Conservation (phyloP, 2,797 vertebrate genomes). For the Sebastiscus tertius region DNA sequence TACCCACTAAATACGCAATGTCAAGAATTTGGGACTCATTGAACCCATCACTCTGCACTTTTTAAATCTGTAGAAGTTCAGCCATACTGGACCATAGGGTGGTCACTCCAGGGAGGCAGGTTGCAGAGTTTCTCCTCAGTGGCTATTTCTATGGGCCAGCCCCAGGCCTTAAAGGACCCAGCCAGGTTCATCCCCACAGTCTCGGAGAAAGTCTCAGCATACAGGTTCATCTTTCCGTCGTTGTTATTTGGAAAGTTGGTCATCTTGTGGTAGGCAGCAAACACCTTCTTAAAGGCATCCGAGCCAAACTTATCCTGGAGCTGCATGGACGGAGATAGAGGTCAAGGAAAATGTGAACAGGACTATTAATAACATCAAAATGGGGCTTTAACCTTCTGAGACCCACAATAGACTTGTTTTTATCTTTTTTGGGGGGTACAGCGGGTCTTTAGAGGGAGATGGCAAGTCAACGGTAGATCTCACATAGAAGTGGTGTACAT, state of each 20-base stretch:
- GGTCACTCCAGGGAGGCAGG: slow-evolving; percentile 83
- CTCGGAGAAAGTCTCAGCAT: slow-evolving; percentile 84
- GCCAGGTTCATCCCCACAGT: slow-evolving; percentile 82
- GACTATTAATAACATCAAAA: no score
- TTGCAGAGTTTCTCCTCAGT: slow-evolving; percentile 78
- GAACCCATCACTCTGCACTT: not conserved
- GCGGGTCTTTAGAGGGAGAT: no score
- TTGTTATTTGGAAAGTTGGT: slow-evolving; percentile 74
- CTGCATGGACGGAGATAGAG: slow-evolving; percentile 55
- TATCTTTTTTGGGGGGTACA: no score
- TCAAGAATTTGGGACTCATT: not conserved
- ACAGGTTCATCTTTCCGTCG: slow-evolving; percentile 85
- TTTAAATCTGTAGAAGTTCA: slow-evolving; percentile 14
- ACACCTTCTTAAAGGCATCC: slow-evolving; percentile 84
- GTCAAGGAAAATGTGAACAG: not conserved
- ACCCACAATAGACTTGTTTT: no score
- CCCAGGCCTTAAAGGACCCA: slow-evolving; percentile 88
- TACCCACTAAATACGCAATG: not conserved
- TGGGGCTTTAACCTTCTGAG: no score
- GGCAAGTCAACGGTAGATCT: no score
- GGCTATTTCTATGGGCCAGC: slow-evolving; percentile 83
- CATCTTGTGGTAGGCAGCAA: slow-evolving; percentile 81
- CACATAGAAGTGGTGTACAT: no score
- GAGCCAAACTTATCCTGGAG: slow-evolving; percentile 87
- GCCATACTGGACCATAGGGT: slow-evolving; percentile 80